These are phyloP conservation scores for Colostygia pectinataria DNA, from an alignment of 2,888 invertebrate genomes.

Conservation along the genomic window DNA sequence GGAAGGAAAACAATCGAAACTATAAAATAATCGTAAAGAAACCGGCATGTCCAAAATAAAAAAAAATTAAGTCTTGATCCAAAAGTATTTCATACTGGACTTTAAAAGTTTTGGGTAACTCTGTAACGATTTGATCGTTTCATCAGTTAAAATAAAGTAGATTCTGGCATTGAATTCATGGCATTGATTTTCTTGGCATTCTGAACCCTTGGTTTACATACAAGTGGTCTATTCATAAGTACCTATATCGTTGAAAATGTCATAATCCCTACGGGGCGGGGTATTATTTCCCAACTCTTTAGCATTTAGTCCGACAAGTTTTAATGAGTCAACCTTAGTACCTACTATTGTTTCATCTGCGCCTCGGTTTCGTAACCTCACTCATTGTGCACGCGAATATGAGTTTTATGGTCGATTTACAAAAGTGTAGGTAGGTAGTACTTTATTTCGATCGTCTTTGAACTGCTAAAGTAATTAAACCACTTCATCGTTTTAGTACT, in stretches of 20 bases:
- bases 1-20: too few species aligned
- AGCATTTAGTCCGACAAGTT: constrained; percentile 37
- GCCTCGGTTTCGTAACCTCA: constrained; percentile 28
- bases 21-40: too few species aligned
- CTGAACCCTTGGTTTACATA: constrained; percentile 37
- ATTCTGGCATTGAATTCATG: too few species aligned
- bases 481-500: background rate
- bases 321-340: constrained; percentile 41
- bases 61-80: too few species aligned
- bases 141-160: too few species aligned
- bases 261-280: constrained; percentile 43
- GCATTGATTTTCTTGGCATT: too few species aligned
- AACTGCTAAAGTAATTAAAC: constrained; percentile 13
- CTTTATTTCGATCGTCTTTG: constrained; percentile 18
- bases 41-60: too few species aligned
- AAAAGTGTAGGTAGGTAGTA: constrained; percentile 15
- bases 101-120: too few species aligned
- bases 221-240: constrained; percentile 46
- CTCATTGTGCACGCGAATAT: constrained; percentile 22
- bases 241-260: constrained; percentile 42
- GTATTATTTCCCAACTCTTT: constrained; percentile 40
- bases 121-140: too few species aligned
- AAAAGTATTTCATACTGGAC: too few species aligned
- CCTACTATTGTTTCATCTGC: constrained; percentile 1
- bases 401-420: constrained; percentile 23